These are phyloP conservation scores for Venustoraphidia nigricollis DNA, from an alignment of 2,888 invertebrate genomes.

Conservation along the genomic window DNA sequence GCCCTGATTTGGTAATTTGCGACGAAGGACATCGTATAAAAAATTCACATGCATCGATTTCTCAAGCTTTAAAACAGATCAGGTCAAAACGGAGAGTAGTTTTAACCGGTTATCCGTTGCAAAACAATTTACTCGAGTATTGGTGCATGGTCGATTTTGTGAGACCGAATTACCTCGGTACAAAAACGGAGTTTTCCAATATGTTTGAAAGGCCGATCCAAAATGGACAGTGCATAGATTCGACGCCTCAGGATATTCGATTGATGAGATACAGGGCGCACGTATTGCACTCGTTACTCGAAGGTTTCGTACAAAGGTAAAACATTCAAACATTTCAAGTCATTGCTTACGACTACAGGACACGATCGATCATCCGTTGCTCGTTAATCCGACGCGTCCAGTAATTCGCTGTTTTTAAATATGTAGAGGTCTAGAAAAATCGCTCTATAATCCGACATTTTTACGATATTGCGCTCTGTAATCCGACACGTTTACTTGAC, in stretches of 20 bases:
- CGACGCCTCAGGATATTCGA: slow-evolving; percentile 83
- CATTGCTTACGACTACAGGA: too few species aligned
- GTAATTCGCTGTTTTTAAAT: too few species aligned
- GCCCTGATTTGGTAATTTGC: slow-evolving; percentile 88
- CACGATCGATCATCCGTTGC: too few species aligned
- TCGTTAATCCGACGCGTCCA: too few species aligned
- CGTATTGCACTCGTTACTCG: slow-evolving; percentile 82
- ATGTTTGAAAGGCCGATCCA: slow-evolving; percentile 98
- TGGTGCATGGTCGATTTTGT: slow-evolving; percentile 99
- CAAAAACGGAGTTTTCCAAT: slow-evolving; percentile 91
- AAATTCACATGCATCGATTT: slow-evolving; percentile 93
- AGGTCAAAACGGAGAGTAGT: slow-evolving; percentile 87
- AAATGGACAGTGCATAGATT: slow-evolving; percentile 96
- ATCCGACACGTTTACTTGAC: too few species aligned
- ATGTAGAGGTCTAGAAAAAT: too few species aligned
- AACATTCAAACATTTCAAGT: slow-evolving; percentile 1
- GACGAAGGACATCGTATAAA: slow-evolving; percentile 97
- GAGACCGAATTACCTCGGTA: slow-evolving; percentile 91
- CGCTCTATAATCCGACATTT: too few species aligned
- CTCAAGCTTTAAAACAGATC: slow-evolving; percentile 88
- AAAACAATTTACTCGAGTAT: slow-evolving; percentile 91
- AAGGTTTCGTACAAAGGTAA: slow-evolving; percentile 89
- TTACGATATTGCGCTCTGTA: too few species aligned
- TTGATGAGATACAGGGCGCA: slow-evolving; percentile 93
- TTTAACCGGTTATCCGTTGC: slow-evolving; percentile 93